These are phyloP conservation scores for Ceratina japonica DNA, from an alignment of 1,140 invertebrate genomes.

Conservation along the genomic window DNA sequence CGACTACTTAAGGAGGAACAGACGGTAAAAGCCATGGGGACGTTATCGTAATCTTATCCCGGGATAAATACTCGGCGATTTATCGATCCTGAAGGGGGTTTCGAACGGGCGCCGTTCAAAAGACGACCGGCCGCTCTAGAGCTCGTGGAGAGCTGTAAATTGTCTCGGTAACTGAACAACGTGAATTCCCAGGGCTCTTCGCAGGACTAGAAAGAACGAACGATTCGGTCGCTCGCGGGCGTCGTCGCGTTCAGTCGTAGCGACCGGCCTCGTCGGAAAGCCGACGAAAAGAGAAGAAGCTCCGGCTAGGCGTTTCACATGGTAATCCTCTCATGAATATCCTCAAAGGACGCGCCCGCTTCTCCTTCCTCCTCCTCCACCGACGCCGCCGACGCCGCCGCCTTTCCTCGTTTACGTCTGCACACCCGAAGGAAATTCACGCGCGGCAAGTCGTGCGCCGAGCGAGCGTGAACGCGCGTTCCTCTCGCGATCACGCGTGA, in stretches of 20 bases:
- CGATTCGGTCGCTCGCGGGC: background rate
- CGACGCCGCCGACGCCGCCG: no score
- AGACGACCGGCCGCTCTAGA: background rate
- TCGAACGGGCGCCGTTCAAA: constrained; percentile 28
- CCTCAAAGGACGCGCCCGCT: constrained; percentile 59
- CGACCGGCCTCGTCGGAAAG: background rate
- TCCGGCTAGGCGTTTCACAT: constrained; percentile 65
- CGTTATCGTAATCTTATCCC: constrained; percentile 17
- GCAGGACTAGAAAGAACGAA: constrained; percentile 43
- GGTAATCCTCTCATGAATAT: constrained; percentile 69
- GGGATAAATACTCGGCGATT: constrained; percentile 41
- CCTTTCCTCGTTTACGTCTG: background rate
- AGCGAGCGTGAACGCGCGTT: constrained; percentile 44
- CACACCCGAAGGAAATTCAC: constrained; percentile 19
- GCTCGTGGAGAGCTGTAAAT: constrained; percentile 51
- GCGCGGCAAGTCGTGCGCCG: background rate
- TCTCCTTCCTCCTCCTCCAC: background rate
- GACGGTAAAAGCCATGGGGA: background rate
- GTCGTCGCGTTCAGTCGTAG: background rate
- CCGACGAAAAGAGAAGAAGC: constrained; percentile 59
- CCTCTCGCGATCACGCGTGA: constrained; percentile 47
- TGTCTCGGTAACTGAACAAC: constrained; percentile 61
- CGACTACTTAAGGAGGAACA: background rate
- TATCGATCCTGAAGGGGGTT: constrained; percentile 27
- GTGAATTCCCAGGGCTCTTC: constrained; percentile 50